A percentile compares a stretch with the other conserved stretches of the same genome.
phyloP scores from a whole-genome alignment of 2,113 vertebrate species.

The Chionis minor region DNA sequence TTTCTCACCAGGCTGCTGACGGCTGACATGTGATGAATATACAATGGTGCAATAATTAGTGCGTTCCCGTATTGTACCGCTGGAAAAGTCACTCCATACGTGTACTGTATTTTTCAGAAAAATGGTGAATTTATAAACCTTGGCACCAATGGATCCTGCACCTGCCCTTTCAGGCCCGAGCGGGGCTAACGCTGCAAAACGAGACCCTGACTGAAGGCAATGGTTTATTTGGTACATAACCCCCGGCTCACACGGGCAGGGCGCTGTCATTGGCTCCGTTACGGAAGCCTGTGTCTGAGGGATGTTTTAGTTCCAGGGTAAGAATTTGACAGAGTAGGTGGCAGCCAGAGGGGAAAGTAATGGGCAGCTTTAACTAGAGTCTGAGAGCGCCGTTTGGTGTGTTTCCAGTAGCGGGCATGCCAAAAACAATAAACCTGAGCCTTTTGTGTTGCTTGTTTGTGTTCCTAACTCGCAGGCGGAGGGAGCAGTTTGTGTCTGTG shows the following conservation, averaged over 20 bases:
- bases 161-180: neutral
- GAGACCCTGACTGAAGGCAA: neutral
- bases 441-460: neutral
- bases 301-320: neutral
- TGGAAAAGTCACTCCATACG: neutral
- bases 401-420: neutral
- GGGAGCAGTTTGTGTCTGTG: no score
- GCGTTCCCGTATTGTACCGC: neutral
- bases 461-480: neutral
- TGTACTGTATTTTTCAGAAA: neutral
- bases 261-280: neutral
- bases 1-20: neutral
- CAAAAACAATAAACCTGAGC: neutral
- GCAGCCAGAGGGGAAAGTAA: neutral
- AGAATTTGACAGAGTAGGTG: neutral
- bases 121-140: neutral
- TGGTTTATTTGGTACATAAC: neutral
- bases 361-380: neutral
- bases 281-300: neutral
- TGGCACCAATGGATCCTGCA: neutral
- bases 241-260: no score
- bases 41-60: no score
- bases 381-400: neutral
- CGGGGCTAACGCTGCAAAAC: fast-evolving
- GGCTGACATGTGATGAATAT: neutral